phyloP scores from a whole-genome alignment of 2,888 invertebrate species.

The Ellobium chinense region DNA sequence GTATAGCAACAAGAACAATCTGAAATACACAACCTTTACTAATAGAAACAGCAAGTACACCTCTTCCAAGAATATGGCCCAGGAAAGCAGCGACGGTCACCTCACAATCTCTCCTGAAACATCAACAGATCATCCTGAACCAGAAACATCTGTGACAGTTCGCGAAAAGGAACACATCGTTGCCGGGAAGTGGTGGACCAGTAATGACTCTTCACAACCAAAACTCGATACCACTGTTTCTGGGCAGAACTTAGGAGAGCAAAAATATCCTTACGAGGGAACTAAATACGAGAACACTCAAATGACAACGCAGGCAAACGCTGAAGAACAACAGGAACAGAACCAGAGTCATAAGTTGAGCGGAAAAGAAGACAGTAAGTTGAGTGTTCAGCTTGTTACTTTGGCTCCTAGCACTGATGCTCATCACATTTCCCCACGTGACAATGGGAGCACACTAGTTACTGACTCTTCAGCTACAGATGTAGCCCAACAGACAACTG shows the following conservation, averaged over 20 bases:
- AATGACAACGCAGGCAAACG: not conserved
- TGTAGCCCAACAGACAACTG: not conserved
- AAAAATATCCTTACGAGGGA: not conserved
- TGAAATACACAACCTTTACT: too few relatives aligned
- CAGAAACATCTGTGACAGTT: too few relatives aligned
- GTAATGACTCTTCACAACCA: not conserved
- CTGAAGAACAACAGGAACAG: not conserved
- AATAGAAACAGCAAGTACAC: not conserved
- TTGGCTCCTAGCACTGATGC: not conserved
- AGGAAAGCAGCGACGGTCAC: not conserved
- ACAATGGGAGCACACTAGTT: not conserved
- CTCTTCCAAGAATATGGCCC: not conserved
- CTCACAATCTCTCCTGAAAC: not conserved
- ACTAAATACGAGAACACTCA: not conserved
- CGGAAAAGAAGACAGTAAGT: not conserved
- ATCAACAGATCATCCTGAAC: too few relatives aligned
- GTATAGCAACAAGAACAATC: too few relatives aligned
- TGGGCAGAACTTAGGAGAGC: not conserved
- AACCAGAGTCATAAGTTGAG: too few relatives aligned
- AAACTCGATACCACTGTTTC: not conserved
- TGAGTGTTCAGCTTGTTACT: not conserved
- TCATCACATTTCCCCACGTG: not conserved
- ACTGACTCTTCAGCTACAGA: not conserved
- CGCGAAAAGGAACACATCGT: too few relatives aligned
- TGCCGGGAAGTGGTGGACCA: not conserved